These are phyloP conservation scores for Dinomys branickii DNA, from an alignment of 2,113 vertebrate species.

Conservation along the genomic window DNA sequence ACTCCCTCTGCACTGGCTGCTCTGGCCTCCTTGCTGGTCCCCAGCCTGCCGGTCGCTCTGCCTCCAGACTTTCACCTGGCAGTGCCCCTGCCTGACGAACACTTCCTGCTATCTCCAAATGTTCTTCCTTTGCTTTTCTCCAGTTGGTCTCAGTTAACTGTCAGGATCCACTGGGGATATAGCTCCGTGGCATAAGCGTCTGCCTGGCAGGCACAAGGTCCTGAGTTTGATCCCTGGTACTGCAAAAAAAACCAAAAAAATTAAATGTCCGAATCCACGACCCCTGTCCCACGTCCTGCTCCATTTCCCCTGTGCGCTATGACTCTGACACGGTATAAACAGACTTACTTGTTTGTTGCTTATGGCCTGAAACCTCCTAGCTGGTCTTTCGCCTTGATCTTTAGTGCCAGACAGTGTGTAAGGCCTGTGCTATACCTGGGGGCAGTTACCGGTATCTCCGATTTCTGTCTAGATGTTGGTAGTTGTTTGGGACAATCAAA, in stretches of 20 bases:
- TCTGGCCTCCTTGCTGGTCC: neutral
- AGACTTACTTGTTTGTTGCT: neutral
- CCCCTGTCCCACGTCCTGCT: neutral
- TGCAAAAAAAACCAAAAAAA: too few species aligned
- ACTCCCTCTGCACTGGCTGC: neutral
- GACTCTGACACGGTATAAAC: neutral
- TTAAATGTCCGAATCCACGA: neutral
- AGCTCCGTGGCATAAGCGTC: too few species aligned
- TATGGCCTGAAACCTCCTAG: neutral
- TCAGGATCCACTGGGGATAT: neutral
- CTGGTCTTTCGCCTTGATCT: too few species aligned
- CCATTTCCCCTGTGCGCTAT: neutral
- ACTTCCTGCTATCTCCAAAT: neutral
- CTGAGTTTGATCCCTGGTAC: too few species aligned
- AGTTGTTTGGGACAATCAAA: neutral
- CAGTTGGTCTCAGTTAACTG: neutral
- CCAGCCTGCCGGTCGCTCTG: neutral
- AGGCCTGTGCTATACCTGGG: neutral
- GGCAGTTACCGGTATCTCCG: neutral
- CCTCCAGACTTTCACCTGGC: neutral
- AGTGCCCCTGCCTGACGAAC: too few species aligned
- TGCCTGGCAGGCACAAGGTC: too few species aligned
- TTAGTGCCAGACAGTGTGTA: neutral
- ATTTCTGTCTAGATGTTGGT: neutral
- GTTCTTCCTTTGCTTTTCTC: neutral